Evolutionary conservation across 2,113 vertebrate genomes (phyloP).

Genomic region (Gasterosteus aculeatus): DNA sequence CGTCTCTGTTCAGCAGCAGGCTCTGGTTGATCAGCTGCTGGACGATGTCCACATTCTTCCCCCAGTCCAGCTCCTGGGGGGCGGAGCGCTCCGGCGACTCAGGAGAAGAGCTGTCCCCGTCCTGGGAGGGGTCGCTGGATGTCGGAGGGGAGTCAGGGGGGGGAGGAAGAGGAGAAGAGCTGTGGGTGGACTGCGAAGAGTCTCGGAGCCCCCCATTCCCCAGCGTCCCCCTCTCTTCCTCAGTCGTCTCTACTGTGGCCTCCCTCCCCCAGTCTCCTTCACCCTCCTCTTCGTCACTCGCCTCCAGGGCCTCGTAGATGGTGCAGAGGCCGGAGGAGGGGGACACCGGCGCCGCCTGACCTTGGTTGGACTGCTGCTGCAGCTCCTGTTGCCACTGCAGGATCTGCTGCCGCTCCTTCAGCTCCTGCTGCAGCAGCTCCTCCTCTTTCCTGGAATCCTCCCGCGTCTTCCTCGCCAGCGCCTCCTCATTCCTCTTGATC

Average conservation of each 20-base stretch:
- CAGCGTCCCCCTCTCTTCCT: not conserved
- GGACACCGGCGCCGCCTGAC: conserved; percentile 56
- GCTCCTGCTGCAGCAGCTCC: conserved; percentile 66
- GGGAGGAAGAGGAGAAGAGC: not conserved
- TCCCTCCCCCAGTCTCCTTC: conserved; percentile 20
- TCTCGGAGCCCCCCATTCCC: not conserved
- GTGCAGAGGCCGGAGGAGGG: conserved; percentile 80
- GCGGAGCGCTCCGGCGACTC: conserved; percentile 59
- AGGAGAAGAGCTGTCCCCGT: conserved; percentile 31
- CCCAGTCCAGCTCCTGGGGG: conserved; percentile 80
- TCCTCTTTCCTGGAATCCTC: conserved; percentile 15
- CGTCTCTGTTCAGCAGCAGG: conserved; percentile 81
- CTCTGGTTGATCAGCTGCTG: conserved; percentile 91
- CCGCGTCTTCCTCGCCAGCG: conserved; percentile 26
- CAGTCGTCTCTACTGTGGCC: not conserved
- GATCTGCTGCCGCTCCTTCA: conserved; percentile 77
- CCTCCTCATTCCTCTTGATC: conserved; percentile 62
- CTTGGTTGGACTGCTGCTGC: conserved; percentile 60
- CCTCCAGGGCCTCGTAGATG: conserved; percentile 81
- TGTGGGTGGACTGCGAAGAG: not conserved
- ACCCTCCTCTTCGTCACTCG: conserved; percentile 69
- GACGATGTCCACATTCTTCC: conserved; percentile 84
- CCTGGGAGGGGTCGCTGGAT: conserved; percentile 20
- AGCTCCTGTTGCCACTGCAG: conserved; percentile 78
- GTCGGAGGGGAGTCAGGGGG: conserved; percentile 33